Base-by-base conservation (phyloP, 2,113 vertebrate genomes). In the Sitta europaea region DNA sequence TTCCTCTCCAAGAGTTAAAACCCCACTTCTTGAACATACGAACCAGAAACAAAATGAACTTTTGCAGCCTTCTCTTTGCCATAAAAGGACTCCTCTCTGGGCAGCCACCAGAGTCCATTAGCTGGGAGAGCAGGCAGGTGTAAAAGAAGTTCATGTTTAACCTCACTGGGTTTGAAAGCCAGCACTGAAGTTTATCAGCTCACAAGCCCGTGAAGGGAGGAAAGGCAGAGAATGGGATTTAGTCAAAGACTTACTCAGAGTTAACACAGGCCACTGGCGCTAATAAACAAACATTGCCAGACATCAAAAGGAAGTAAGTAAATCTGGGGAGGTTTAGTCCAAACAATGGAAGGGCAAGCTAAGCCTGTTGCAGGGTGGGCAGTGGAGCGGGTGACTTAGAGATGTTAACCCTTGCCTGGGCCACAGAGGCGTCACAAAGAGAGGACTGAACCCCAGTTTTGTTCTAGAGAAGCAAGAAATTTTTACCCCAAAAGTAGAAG, bases 201-300 rank as follows among this genome's bases (percentile, higher is more conserved):
- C 96, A 95, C 63, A 67, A 94, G 91, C 79, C 96, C 89, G 47
- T 96, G 95, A 97, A 97, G 94, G 94, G 94, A 97, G 92, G 95
- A 93, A 97, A 94, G 96, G 83, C 92, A 94, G 90, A 95, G 95
- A 95, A 97, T 92, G 94, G 91, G 94, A 95, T 96, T 96, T 96
- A 94, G 95, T 96, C 91, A 96, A 97, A 96, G 96, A 94, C 95
- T 96, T 91, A 93, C 96, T 95, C 90, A 96, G 94, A 96, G 94
- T 91, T 91, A 97, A 96, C 94, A 96, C 95, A 96, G 96, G 89
- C 95, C 95, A 88, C 97, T 97, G 98, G 97, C 97, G 96, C 97
- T 98, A 85, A 97, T 97, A 97, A 97, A 98, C 97, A 97, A 97
- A 98, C 97, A 98, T 94, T 94, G 94, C 90, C 97, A 97, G 95